Evolutionary conservation across 2,113 vertebrate genomes (phyloP).

Genomic region (Rhizomys pruinosus): DNA sequence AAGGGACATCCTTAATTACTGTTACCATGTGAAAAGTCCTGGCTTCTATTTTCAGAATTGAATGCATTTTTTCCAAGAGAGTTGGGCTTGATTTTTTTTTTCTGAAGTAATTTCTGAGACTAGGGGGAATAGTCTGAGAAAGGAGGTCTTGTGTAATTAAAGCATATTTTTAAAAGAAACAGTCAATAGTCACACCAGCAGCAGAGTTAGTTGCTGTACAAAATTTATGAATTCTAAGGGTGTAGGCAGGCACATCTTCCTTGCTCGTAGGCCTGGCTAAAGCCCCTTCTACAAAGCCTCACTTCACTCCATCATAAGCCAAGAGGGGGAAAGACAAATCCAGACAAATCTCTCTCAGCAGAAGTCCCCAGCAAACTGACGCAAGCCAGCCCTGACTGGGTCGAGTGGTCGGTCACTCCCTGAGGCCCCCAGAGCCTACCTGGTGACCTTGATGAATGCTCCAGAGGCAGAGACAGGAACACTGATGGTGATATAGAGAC

Average conservation of each 20-base stretch:
- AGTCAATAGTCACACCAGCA: background rate
- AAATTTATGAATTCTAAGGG: fast-evolving
- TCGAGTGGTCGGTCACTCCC: background rate
- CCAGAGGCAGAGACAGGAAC: background rate
- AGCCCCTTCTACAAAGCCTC: background rate
- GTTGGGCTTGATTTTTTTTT: background rate
- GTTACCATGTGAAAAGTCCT: background rate
- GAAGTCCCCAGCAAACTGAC: background rate
- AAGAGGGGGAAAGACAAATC: background rate
- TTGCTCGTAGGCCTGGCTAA: background rate
- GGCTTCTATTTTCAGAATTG: background rate
- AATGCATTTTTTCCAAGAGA: background rate
- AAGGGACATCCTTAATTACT: background rate
- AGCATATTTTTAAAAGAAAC: background rate
- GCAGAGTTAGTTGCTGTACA: too few species aligned
- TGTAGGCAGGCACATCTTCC: fast-evolving
- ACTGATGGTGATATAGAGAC: background rate
- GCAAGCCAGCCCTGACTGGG: background rate
- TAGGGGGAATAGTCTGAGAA: background rate
- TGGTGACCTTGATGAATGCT: background rate
- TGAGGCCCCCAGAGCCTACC: background rate
- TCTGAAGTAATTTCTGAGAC: background rate
- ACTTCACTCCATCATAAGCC: background rate
- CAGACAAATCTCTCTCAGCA: background rate
- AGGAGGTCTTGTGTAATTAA: background rate